Conservation (phyloP, 1,140 invertebrate species). For the Aphelinus atriplicis region DNA sequence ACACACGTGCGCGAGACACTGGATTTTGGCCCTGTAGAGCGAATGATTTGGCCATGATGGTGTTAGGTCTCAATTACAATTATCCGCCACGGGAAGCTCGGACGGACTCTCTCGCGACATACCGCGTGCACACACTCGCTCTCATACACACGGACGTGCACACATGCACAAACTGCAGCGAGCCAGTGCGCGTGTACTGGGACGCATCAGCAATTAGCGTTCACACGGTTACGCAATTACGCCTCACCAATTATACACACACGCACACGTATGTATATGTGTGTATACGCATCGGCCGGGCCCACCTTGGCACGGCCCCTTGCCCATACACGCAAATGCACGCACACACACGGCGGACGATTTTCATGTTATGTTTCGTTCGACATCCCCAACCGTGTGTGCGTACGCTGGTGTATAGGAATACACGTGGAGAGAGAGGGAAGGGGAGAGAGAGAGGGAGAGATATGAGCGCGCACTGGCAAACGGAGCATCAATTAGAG, state of each 20-base stretch:
- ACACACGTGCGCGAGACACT: no score
- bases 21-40: background rate
- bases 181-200: background rate
- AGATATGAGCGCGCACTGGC: background rate
- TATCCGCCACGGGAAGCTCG: conserved; percentile 8
- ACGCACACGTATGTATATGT: conserved; percentile 18
- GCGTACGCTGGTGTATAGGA: background rate
- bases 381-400: background rate
- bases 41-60: conserved; percentile 18
- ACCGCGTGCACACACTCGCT: conserved; percentile 13
- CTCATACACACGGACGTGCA: conserved; percentile 10
- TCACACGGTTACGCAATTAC: conserved; percentile 42
- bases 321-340: background rate
- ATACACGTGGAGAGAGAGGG: background rate
- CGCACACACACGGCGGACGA: background rate
- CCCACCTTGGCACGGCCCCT: background rate
- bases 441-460: no score
- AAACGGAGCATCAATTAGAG: background rate
- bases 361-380: conserved; percentile 1
- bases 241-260: conserved; percentile 15
- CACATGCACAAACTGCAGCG: no score
- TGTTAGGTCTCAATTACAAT: conserved; percentile 36
- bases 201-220: conserved; percentile 37
- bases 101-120: background rate
- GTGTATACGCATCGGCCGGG: background rate